Evolutionary conservation across 2,888 invertebrate genomes (phyloP).

Genomic region (Pogonocherus hispidulus): DNA sequence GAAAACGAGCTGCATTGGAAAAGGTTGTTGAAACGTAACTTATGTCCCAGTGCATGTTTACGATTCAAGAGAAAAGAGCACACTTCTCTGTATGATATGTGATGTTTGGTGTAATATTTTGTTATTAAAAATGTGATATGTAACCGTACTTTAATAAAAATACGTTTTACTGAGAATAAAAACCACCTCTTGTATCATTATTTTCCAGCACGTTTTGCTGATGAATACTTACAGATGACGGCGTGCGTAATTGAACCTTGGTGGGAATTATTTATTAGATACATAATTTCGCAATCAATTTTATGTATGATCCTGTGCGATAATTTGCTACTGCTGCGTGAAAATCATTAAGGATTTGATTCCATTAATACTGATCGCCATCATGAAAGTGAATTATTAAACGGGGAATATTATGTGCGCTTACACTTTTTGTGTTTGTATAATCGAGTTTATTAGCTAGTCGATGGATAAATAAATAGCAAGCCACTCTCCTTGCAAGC

Average conservation of each 20-base stretch:
- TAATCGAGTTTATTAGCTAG: conserved; percentile 38
- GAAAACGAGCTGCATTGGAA: background rate
- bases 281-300: conserved; percentile 49
- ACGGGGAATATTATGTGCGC: conserved; percentile 28
- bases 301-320: conserved; percentile 42
- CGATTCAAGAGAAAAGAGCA: conserved; percentile 5
- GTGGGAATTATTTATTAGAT: conserved; percentile 39
- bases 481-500: background rate
- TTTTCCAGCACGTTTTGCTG: conserved; percentile 48
- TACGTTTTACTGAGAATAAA: conserved; percentile 33
- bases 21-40: background rate
- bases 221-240: conserved; percentile 39
- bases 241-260: conserved; percentile 43
- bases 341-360: conserved; percentile 42
- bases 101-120: conserved; percentile 43
- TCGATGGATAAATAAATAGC: conserved; percentile 35
- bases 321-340: conserved; percentile 47
- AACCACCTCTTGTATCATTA: conserved; percentile 29
- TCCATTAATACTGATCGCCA: conserved; percentile 40
- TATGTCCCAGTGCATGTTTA: background rate
- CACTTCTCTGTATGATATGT: conserved; percentile 31
- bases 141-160: conserved; percentile 35
- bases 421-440: conserved; percentile 21
- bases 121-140: conserved; percentile 39
- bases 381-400: conserved; percentile 42